phyloP scores from a whole-genome alignment of 92 coral and sea anemone genomes.

The Epizoanthus scotinus region DNA sequence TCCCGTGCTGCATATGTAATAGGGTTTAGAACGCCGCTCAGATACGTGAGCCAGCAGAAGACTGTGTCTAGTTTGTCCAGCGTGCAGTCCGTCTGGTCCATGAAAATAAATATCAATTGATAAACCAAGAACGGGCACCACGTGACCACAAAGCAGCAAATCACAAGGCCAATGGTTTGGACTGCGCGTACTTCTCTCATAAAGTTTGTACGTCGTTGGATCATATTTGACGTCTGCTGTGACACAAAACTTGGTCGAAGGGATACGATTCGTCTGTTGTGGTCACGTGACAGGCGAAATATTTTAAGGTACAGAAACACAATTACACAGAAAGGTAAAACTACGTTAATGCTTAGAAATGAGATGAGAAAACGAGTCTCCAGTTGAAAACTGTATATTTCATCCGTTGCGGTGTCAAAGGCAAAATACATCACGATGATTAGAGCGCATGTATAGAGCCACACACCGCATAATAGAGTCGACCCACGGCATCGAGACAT shows the following conservation, averaged over 20 bases:
- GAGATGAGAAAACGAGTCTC: slow-evolving; percentile 44
- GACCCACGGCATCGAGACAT: slow-evolving; percentile 31
- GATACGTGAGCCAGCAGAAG: slow-evolving; percentile 58
- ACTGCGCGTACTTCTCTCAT: slow-evolving; percentile 47
- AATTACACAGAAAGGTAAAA: slow-evolving; percentile 55
- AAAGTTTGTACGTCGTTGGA: slow-evolving; percentile 42
- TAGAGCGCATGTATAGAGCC: slow-evolving; percentile 41
- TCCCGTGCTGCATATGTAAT: slow-evolving; percentile 60
- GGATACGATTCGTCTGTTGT: slow-evolving; percentile 38
- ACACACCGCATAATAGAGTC: slow-evolving; percentile 23
- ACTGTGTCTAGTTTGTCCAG: slow-evolving; percentile 53
- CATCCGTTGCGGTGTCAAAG: slow-evolving; percentile 48
- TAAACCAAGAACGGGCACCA: slow-evolving; percentile 61
- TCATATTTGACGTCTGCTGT: background rate
- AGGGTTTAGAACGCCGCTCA: slow-evolving; percentile 60
- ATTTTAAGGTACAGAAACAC: slow-evolving; percentile 39
- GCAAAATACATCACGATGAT: slow-evolving; percentile 49
- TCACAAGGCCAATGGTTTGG: slow-evolving; percentile 53
- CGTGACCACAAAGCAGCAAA: slow-evolving; percentile 55
- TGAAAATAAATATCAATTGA: slow-evolving; percentile 37
- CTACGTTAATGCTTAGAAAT: slow-evolving; percentile 48
- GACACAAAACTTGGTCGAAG: slow-evolving; percentile 4
- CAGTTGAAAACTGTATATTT: slow-evolving; percentile 41
- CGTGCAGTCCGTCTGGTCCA: slow-evolving; percentile 33
- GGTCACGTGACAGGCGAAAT: slow-evolving; percentile 47